Conservation (phyloP, 2,113 vertebrate genomes). For the Zosterops lateralis region DNA sequence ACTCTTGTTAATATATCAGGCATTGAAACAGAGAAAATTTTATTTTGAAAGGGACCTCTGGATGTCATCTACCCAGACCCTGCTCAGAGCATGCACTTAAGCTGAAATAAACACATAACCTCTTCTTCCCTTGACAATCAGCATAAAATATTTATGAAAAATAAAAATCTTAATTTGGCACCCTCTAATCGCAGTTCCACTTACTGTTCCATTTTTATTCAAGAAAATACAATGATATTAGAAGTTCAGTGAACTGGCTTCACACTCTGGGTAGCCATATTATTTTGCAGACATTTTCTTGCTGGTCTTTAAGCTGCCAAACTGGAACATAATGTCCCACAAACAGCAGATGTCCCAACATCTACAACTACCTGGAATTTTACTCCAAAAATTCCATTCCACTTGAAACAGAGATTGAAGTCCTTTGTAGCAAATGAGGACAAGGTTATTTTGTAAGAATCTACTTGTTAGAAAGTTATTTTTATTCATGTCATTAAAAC, state of each 20-base stretch:
- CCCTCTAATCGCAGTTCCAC: not conserved
- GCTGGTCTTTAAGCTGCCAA: not conserved
- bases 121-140: not conserved
- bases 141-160: slow-evolving; percentile 11
- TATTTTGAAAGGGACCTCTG: not conserved
- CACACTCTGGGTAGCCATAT: not conserved
- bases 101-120: not conserved
- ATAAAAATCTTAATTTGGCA: not conserved
- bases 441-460: not conserved
- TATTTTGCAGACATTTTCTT: not conserved
- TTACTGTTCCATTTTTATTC: not conserved
- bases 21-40: not conserved
- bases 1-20: not conserved
- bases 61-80: not conserved
- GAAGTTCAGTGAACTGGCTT: not conserved
- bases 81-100: not conserved
- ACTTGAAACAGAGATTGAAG: not conserved
- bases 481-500: not conserved
- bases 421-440: not conserved
- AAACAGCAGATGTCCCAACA: not conserved
- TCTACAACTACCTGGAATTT: not conserved
- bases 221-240: not conserved
- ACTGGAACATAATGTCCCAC: not conserved
- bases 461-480: not conserved
- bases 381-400: not conserved